Evolutionary conservation across 2,888 invertebrate species (phyloP), one percentile per base, ranked within the genome.

Genomic region (Hipparchia semele): DNA sequence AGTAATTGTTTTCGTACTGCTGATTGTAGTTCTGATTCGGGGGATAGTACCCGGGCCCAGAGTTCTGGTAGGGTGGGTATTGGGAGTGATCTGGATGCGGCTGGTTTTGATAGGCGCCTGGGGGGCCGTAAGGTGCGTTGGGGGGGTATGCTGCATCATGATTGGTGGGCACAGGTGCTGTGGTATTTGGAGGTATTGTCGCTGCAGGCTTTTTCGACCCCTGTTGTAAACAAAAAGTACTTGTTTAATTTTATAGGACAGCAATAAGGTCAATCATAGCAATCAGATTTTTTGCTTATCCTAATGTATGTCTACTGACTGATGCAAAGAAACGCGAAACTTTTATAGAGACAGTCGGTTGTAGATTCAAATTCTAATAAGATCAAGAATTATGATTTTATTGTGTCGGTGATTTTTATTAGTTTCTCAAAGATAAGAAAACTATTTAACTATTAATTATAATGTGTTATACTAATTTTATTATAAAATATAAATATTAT

Each of bases 191-290:
- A 23, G 89, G 90, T 77, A 94, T 94, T 23, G 94, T 93, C 12
- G 94, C 94, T 39, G 94, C 94, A 56, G 94, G 94, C 76, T 94
- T 94, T 79, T 94, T 94, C 10, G 91, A 83, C 66, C 91, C 92
- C 93, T 94, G 80, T 69, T 69, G 46, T 46, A 46, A 66, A 72
- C 33, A 65, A 49, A 58, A 51, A 51, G 12, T 58, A 23, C 3
- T n/a, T 45, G n/a, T 46, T 46, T n/a, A 46, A n/a, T n/a, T 60
- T 59, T 1, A 9, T 9, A 33, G 9, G 4, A 56, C 3, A 13
- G 4, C 56, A 5, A 4, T 4, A 13, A 56, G 6, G 56, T 13
- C 49, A 1, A 49, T 7, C 49, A 49, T 7, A 49, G 49, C 6
- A 49, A 49, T 3, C 1, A 49, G 8, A 0, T 49, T 49, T 6